These are phyloP conservation scores for Pseudococcus longispinus DNA, from an alignment of 2,888 invertebrate genomes.

Conservation along the genomic window DNA sequence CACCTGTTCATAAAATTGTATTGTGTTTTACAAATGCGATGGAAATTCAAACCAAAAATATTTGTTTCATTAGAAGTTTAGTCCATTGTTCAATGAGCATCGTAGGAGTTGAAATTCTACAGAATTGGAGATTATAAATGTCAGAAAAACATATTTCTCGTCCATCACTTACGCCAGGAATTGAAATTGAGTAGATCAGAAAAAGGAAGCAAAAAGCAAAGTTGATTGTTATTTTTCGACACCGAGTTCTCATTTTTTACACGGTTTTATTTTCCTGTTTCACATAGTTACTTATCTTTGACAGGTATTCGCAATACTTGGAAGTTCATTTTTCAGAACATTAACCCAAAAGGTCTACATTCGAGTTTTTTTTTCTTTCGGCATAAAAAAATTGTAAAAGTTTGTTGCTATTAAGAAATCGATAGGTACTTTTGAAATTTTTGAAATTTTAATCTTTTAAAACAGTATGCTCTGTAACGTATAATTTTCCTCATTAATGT, in stretches of 20 bases:
- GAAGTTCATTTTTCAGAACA: not conserved
- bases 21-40: too few species aligned
- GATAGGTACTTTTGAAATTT: not conserved
- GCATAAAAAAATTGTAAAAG: not conserved
- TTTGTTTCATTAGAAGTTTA: too few species aligned
- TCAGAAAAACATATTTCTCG: not conserved
- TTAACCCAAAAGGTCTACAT: not conserved
- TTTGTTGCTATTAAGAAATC: not conserved
- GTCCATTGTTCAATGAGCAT: too few species aligned
- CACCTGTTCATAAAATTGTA: too few species aligned
- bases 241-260: not conserved
- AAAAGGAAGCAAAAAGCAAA: not conserved
- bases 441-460: not conserved
- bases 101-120: too few species aligned
- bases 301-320: not conserved
- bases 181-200: not conserved
- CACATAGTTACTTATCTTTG: not conserved
- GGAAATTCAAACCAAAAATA: too few species aligned
- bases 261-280: not conserved
- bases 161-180: not conserved
- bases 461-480: not conserved
- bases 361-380: not conserved
- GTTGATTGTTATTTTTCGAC: not conserved
- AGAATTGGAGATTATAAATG: not conserved
- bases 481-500: not conserved